Base-by-base conservation (phyloP, 2,797 vertebrate genomes). In the Sebastolobus alascanus region DNA sequence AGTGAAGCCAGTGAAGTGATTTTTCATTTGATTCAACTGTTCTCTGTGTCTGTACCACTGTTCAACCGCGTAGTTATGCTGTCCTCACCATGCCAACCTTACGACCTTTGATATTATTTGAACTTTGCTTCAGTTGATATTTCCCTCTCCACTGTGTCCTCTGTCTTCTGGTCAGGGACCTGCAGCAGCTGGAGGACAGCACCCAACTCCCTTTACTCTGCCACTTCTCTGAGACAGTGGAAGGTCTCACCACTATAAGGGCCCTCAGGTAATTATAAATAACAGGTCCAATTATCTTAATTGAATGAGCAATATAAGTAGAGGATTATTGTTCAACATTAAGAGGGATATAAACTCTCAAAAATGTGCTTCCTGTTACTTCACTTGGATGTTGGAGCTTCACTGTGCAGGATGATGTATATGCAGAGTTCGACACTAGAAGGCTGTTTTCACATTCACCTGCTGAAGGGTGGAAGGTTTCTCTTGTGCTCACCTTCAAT, bases 211-310 rank as follows among this genome's bases (percentile, higher is more conserved):
- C 99, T 4, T 90, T 99, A 37, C 97, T 99, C 27, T 97, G 97
- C 8, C 98, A 99, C 93, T 99, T 99, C 88, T 98, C 98, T 22
- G 99, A 99, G 92, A 99, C 98, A 0, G 96, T 99, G 73, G 99
- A 99, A 90, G 99, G 99, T 33, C 97, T 99, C 84, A 97, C 96
- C 76, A 99, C 98, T 33, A 99, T 99, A 80, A 94, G 99, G 83
- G 99, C 99, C 59, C 98, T 99, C 95, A 97, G 98, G 99, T 99
- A 94, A 14, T 6, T 6, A 20, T 25, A 3, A 18, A 12, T 10
- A 25, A 64, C 25, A 33, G 35, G 3, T n/a, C 8, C 1, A 46
- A 13, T 18, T 12, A n/a, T 9, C 22, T 68, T 46, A 29, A 16
- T 11, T 54, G 18, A 33, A 54, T 2, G 16, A 43, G 29, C 3